Base-by-base conservation (phyloP, 2,113 vertebrate genomes). In the Oplegnathus fasciatus region DNA sequence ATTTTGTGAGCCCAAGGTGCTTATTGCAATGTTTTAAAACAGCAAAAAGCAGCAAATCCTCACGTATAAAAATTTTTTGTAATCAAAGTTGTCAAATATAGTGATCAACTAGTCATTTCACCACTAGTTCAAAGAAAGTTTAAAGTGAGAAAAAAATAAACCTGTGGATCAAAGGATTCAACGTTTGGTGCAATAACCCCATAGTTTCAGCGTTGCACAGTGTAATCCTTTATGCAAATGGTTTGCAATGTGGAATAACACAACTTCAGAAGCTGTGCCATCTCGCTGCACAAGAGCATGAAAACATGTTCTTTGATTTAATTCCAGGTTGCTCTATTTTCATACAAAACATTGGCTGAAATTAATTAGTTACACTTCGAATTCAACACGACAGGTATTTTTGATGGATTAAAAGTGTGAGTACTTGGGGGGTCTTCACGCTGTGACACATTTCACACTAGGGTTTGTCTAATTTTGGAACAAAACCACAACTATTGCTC, bases 141-240 rank as follows among this genome's bases (percentile, higher is more conserved):
- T 32, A 3, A 37, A 37, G 6, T 37, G 34, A 37, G 46, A 50
- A 50, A 50, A 50, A 20, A 50, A 22, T 50, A 50, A 50, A 8
- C 7, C 48, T 2, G 70, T 42, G 62, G 48, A 78, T 69, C 32
- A 62, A 74, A 74, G 20, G 55, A 32, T 55, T 71, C 14, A 42
- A 74, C 57, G 37, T 42, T 83, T 46, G 17, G 14, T 32, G 66
- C 13, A 61, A 24, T 20, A 70, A 26, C 67, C 34, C 13, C 40
- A 1, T 0, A 71, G 15, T 30, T 2, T 72, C 10, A n/a, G 20
- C 14, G 58, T 11, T 28, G 10, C 44, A 32, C 26, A 34, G 13
- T 0, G 17, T 76, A 79, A 86, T 77, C 71, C 62, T 71, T 88
- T 42, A 88, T 89, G 83, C 67, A 88, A 85, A 89, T 69, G 34